Percentiles rank a stretch among this genome's conserved stretches.
Conservation (phyloP, 2,797 vertebrate genomes). For the Loris lydekkerianus region DNA sequence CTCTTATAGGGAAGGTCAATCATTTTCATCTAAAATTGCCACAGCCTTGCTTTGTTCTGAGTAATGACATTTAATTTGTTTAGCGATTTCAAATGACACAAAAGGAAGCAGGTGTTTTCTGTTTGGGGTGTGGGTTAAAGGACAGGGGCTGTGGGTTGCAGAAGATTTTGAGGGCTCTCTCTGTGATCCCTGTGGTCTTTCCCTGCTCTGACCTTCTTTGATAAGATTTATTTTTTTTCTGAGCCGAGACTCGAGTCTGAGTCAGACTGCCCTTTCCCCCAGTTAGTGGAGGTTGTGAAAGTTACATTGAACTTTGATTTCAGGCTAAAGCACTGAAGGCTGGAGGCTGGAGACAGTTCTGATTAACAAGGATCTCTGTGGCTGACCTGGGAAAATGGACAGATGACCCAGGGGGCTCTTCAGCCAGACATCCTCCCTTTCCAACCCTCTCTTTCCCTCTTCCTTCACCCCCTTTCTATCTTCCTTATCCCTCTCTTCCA, state of each 20-base stretch:
- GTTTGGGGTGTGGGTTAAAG: not conserved
- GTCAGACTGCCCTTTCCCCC: not conserved
- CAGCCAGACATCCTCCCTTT: not conserved
- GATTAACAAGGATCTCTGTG: not conserved
- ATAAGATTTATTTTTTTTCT: slow-evolving; percentile 4
- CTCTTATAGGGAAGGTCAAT: not conserved
- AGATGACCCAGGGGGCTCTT: not conserved
- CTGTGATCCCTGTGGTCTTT: not conserved
- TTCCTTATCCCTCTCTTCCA: not conserved
- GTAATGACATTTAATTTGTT: not conserved
- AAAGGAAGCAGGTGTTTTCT: not conserved
- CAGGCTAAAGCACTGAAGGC: not conserved
- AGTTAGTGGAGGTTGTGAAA: not conserved
- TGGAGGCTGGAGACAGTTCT: not conserved
- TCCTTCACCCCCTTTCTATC: not conserved
- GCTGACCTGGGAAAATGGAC: not conserved
- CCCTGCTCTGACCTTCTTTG: not conserved
- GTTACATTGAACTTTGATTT: not conserved
- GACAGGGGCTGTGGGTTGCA: not conserved
- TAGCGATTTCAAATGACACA: not conserved
- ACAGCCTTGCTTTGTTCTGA: not conserved
- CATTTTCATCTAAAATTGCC: not conserved
- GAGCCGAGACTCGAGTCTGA: not conserved
- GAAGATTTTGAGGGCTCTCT: not conserved
- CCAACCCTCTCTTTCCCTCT: too few relatives aligned